Percentiles rank a stretch among this genome's conserved stretches.
phyloP scores from a whole-genome alignment of 2,113 vertebrate species.

The Nematolebias whitei region DNA sequence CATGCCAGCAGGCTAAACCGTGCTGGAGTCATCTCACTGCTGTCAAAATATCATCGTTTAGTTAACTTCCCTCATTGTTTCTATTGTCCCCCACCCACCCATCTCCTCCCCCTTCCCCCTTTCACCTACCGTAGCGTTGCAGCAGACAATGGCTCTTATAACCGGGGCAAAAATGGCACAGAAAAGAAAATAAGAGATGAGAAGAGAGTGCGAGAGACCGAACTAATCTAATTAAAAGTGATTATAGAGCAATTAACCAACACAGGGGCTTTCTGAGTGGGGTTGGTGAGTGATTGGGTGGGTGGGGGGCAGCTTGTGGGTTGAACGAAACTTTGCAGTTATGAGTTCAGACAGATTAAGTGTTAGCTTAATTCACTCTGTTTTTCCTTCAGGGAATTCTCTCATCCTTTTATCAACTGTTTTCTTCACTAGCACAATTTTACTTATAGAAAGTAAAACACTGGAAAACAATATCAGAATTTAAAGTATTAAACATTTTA shows the following conservation, averaged over 20 bases:
- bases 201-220: conserved; percentile 51
- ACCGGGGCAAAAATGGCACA: conserved; percentile 34
- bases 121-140: conserved; percentile 8
- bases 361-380: not conserved
- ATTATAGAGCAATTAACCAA: conserved; percentile 74
- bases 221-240: conserved; percentile 79
- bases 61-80: conserved; percentile 66
- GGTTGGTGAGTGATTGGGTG: conserved; percentile 9
- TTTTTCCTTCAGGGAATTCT: not conserved
- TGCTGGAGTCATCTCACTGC: conserved; percentile 50
- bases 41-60: conserved; percentile 71
- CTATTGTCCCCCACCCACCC: conserved; percentile 8
- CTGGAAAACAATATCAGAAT: not conserved
- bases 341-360: conserved; percentile 10
- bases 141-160: conserved; percentile 54
- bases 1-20: conserved; percentile 53
- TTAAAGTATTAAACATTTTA: too few species aligned
- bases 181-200: conserved; percentile 30
- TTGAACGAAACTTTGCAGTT: conserved; percentile 12
- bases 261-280: conserved; percentile 58
- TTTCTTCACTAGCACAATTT: not conserved
- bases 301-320: conserved; percentile 23
- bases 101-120: conserved; percentile 12
- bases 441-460: not conserved
- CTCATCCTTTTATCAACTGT: conserved; percentile 2